These are phyloP conservation scores for Ciconia maguari DNA, from an alignment of 2,113 vertebrate genomes.

Conservation along the genomic window DNA sequence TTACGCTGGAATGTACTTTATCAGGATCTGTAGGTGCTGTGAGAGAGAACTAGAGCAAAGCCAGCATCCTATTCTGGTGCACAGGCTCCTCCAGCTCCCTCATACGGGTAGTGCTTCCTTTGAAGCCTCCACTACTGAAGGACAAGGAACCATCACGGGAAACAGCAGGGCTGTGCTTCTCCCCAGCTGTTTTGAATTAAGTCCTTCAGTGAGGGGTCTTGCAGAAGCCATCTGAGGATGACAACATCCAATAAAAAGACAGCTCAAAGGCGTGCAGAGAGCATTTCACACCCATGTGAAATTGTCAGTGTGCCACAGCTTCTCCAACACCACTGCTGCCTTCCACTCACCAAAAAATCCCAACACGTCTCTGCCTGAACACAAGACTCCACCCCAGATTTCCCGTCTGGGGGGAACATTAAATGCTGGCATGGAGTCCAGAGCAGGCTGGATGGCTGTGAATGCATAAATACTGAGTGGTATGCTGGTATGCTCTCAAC, in stretches of 20 bases:
- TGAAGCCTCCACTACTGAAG: neutral
- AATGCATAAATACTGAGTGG: neutral
- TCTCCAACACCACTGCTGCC: neutral
- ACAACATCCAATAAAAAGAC: neutral
- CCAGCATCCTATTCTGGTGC: neutral
- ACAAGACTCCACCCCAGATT: neutral
- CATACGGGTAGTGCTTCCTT: neutral
- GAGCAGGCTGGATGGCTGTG: neutral
- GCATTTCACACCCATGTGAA: neutral
- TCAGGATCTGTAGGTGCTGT: neutral
- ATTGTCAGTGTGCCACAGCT: neutral
- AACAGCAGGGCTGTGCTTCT: neutral
- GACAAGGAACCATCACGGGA: neutral
- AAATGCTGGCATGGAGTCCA: neutral
- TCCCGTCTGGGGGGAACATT: neutral
- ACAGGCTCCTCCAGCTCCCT: neutral
- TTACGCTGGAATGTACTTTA: neutral
- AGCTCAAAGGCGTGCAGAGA: neutral
- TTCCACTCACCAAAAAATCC: neutral
- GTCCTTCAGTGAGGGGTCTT: neutral
- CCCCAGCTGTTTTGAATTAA: neutral
- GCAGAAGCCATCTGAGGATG: neutral
- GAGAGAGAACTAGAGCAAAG: neutral
- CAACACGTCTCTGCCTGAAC: neutral
- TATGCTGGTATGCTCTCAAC: accelerated